A percentile compares a stretch with the other conserved stretches of the same genome.
Evolutionary conservation across 2,113 vertebrate species (phyloP).

Genomic region (Calidris pugnax): DNA sequence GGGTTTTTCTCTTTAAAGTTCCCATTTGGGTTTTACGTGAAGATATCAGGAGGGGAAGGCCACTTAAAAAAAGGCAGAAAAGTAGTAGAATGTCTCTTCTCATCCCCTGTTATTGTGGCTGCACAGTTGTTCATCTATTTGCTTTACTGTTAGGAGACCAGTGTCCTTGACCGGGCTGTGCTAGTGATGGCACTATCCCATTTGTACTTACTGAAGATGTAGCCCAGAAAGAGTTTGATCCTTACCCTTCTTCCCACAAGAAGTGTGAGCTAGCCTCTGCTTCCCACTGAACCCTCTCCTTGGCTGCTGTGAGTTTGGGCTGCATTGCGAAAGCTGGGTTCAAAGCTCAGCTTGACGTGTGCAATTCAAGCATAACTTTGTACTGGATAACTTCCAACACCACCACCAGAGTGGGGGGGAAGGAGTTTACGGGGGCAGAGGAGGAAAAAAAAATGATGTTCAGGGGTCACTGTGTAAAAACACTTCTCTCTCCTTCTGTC

Average conservation of each 20-base stretch:
- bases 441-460: background rate
- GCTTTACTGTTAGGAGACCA: background rate
- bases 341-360: slow-evolving; percentile 75
- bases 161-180: background rate
- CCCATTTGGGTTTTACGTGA: background rate
- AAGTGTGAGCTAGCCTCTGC: background rate
- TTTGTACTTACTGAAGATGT: background rate
- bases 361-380: slow-evolving; percentile 45
- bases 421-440: background rate
- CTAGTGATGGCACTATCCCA: background rate
- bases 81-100: background rate
- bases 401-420: background rate
- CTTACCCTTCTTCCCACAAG: background rate
- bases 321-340: slow-evolving; percentile 60
- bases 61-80: background rate
- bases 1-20: background rate
- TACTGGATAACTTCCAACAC: slow-evolving; percentile 42
- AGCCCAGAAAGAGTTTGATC: background rate
- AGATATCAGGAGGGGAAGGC: background rate
- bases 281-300: background rate
- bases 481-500: background rate
- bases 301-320: background rate
- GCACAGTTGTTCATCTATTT: background rate
- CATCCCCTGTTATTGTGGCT: background rate
- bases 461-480: background rate